Percentiles rank a stretch among this genome's conserved stretches.
phyloP scores from a whole-genome alignment of 2,113 vertebrate species.

The Prolemur simus region DNA sequence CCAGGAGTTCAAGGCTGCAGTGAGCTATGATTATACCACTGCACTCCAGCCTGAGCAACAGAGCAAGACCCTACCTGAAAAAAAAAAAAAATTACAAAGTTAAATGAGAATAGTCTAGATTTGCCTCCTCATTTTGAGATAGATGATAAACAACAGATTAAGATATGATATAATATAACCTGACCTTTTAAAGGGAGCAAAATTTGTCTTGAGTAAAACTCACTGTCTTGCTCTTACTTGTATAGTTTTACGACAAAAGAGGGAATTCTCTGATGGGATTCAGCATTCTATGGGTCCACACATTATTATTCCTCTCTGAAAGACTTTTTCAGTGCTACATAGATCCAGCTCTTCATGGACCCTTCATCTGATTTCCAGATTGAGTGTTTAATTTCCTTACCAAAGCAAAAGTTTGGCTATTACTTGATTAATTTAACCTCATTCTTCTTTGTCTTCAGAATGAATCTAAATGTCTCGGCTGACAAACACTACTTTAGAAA shows the following conservation, averaged over 20 bases:
- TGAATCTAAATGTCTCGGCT: conserved; percentile 58
- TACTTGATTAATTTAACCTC: conserved; percentile 67
- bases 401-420: conserved; percentile 54
- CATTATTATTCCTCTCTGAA: background rate
- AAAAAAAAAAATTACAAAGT: background rate
- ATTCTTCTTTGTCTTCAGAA: conserved; percentile 69
- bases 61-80: too few relatives aligned
- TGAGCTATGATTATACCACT: too few relatives aligned
- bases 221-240: background rate
- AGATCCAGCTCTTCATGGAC: background rate
- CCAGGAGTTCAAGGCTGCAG: too few relatives aligned
- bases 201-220: background rate
- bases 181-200: conserved; percentile 17
- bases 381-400: conserved; percentile 44
- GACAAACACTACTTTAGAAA: conserved; percentile 67
- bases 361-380: conserved; percentile 10
- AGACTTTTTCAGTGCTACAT: background rate
- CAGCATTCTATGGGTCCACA: background rate
- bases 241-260: background rate
- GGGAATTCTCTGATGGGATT: background rate
- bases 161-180: background rate
- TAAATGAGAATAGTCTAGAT: background rate
- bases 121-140: conserved; percentile 4
- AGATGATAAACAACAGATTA: background rate
- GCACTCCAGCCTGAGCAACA: too few relatives aligned